These are phyloP conservation scores for Pteropus alecto DNA, from an alignment of 2,113 vertebrate species.

Conservation along the genomic window DNA sequence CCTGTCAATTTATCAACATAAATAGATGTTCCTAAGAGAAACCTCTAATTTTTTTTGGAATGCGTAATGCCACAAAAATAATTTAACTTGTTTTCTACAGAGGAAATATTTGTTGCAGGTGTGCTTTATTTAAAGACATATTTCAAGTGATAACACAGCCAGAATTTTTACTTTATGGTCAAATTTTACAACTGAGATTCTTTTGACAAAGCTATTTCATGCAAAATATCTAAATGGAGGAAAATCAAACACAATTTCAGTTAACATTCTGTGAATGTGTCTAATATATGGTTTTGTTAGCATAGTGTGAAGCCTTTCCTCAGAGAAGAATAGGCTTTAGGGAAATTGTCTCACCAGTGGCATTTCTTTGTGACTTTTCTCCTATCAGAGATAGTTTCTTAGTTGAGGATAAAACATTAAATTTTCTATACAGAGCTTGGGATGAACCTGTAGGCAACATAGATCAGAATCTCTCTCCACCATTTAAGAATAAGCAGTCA, in stretches of 20 bases:
- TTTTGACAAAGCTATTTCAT: neutral
- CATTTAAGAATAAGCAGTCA: neutral
- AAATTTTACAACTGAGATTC: neutral
- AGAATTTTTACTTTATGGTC: neutral
- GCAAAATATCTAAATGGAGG: neutral
- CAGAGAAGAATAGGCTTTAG: neutral
- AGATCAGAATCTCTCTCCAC: neutral
- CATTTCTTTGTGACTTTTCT: neutral
- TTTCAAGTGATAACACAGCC: neutral
- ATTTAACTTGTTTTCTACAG: neutral
- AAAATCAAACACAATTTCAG: neutral
- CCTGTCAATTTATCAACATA: neutral
- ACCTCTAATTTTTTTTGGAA: slow-evolving; percentile 6
- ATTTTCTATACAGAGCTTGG: neutral
- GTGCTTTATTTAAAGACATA: slow-evolving; percentile 36
- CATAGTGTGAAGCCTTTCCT: neutral
- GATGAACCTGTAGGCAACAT: neutral
- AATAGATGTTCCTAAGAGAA: slow-evolving; percentile 39
- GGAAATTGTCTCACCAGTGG: neutral
- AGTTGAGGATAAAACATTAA: neutral
- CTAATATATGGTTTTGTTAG: neutral
- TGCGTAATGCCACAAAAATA: neutral
- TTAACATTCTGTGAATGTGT: neutral
- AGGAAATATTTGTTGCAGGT: neutral
- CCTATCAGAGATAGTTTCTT: neutral